Conservation (phyloP, 2,113 vertebrate species). For the Nothobranchius furzeri region DNA sequence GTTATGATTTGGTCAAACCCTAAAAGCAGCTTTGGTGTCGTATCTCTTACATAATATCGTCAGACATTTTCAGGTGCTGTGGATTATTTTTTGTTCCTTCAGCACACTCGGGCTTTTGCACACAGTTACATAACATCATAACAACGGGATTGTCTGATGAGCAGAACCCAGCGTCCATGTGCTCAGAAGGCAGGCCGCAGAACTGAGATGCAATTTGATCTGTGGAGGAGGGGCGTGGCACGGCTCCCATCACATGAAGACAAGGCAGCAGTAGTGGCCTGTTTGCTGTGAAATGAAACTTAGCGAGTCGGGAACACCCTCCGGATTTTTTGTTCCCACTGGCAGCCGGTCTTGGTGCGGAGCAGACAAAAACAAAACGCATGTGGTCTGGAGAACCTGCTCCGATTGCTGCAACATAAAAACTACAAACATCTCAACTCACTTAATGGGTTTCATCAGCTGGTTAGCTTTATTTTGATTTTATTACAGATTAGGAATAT, state of each 20-base stretch:
- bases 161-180: slow-evolving; percentile 38
- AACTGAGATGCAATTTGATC: slow-evolving; percentile 51
- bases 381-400: too few relatives aligned
- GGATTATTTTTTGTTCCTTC: background rate
- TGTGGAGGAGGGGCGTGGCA: slow-evolving; percentile 27
- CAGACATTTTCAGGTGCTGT: background rate
- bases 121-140: slow-evolving; percentile 55
- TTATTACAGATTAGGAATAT: background rate
- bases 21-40: too few relatives aligned
- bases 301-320: slow-evolving; percentile 17
- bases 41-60: slow-evolving; percentile 1
- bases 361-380: background rate
- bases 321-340: background rate
- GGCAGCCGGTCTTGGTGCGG: background rate
- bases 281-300: slow-evolving; percentile 68
- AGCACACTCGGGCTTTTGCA: slow-evolving; percentile 10
- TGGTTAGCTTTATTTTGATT: background rate
- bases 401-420: background rate
- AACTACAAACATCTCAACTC: background rate
- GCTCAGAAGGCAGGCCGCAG: slow-evolving; percentile 22
- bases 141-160: slow-evolving; percentile 55
- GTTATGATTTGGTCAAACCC: too few relatives aligned
- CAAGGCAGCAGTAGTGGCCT: slow-evolving; percentile 12
- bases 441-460: background rate
- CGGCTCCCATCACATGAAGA: slow-evolving; percentile 26